Evolutionary conservation across 2,797 vertebrate species (phyloP).

Genomic region (Typhlichthys subterraneus): DNA sequence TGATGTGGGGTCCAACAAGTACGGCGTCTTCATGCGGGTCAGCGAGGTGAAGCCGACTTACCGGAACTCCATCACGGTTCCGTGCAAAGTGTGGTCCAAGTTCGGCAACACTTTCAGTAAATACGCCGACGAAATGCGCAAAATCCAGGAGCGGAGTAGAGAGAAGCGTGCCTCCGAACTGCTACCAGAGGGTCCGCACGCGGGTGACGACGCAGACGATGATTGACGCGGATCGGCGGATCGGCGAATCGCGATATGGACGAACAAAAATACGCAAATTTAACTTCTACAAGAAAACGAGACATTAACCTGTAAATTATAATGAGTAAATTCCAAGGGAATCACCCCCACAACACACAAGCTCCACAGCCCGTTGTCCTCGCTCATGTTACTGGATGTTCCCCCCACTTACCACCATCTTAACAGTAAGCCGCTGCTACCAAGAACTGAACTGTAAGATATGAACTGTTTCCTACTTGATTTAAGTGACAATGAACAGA

Average conservation of each 20-base stretch:
- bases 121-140: slow-evolving; percentile 98
- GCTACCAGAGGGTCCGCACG: slow-evolving; percentile 82
- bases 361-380: slow-evolving; percentile 92
- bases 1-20: slow-evolving; percentile 97
- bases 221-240: slow-evolving; percentile 45
- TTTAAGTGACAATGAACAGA: slow-evolving; percentile 94
- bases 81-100: slow-evolving; percentile 98
- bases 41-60: slow-evolving; percentile 98
- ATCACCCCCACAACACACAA: slow-evolving; percentile 86
- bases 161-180: slow-evolving; percentile 92
- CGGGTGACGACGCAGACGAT: slow-evolving; percentile 82
- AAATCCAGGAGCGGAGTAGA: slow-evolving; percentile 96
- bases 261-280: slow-evolving; percentile 53
- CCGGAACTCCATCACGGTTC: slow-evolving; percentile 98
- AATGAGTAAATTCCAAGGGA: slow-evolving; percentile 81
- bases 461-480: slow-evolving; percentile 99
- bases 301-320: slow-evolving; percentile 75
- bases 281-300: slow-evolving; percentile 49
- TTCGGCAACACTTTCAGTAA: slow-evolving; percentile 97
- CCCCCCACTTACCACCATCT: slow-evolving; percentile 90
- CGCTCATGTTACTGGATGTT: slow-evolving; percentile 92
- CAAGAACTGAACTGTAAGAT: slow-evolving; percentile 92
- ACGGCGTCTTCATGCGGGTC: slow-evolving; percentile 97
- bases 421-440: slow-evolving; percentile 99
- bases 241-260: slow-evolving; percentile 34